Evolutionary conservation across 2,888 invertebrate species (phyloP), one percentile per base, ranked within the genome.

Genomic region (Metacarcinus magister): DNA sequence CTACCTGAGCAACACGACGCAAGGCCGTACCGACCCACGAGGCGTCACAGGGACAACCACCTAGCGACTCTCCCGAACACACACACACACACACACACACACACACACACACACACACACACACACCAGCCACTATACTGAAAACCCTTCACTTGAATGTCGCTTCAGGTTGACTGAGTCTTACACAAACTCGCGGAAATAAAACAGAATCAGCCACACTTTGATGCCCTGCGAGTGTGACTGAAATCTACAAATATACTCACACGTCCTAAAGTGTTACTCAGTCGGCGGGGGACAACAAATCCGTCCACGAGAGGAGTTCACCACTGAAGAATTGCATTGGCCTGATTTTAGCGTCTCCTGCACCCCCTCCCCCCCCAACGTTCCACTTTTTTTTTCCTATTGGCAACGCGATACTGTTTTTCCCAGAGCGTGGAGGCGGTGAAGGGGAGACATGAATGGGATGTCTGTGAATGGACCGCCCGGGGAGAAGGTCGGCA

Each of bases 401-500:
- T 39, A 39, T 39, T 32, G 82, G 82, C 82, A 82, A 82, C 82
- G 82, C 32, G 82, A 82, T 82, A 82, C 82, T 82, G 82, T 82
- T 82, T 82, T 82, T 82, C 82, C 82, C 82, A 82, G 82, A 23
- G 82, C 23, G 82, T 16, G 82, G 82, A 32, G 32, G 82, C 82
- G 82, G 82, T 23, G 82, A 32, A 75, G 82, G 82, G 82, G 82
- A 28, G 32, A 32, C 82, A 82, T 82, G 82, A 82, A 82, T 82
- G 82, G 82, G 82, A 82, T 82, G 32, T 82, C 82, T 82, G 82
- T 82, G 82, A 82, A 82, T 82, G 82, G 82, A 82, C 82, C 82
- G 82, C 82, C 82, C 8, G 82, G 32, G 32, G 82, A 82, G 82
- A 82, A 82, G 82, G 82, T 82, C 82, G 82, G 82, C 32, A 23